A percentile compares a stretch with the other conserved stretches of the same genome.
Conservation (phyloP, 1,140 invertebrate species). For the Helicoverpa zea region DNA sequence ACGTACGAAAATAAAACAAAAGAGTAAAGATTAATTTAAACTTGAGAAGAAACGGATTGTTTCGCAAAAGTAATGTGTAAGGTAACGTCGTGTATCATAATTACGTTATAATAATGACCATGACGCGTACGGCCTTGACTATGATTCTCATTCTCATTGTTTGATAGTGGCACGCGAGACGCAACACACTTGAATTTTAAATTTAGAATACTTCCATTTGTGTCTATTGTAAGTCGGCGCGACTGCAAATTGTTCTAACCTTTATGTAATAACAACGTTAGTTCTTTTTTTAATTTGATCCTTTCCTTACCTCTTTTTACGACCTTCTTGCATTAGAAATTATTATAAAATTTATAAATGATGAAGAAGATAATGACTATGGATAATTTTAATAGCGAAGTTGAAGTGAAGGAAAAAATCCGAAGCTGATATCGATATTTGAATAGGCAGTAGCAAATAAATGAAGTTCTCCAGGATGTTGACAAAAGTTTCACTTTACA, state of each 20-base stretch:
- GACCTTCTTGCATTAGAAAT: no score
- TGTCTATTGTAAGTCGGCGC: constrained; percentile 45
- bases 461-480: constrained; percentile 63
- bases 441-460: constrained; percentile 44
- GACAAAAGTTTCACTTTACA: constrained; percentile 61
- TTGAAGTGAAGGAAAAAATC: not conserved
- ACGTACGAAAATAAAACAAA: constrained; percentile 8
- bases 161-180: constrained; percentile 66
- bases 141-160: constrained; percentile 81
- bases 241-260: constrained; percentile 16
- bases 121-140: constrained; percentile 78
- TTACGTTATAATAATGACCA: constrained; percentile 77
- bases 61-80: constrained; percentile 57
- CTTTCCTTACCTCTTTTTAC: not conserved
- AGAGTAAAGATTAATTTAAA: constrained; percentile 38
- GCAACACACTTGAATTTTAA: constrained; percentile 70
- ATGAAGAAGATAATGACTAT: no score
- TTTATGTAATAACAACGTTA: constrained; percentile 35
- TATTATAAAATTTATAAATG: no score
- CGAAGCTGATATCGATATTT: constrained; percentile 16
- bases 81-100: constrained; percentile 69
- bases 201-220: constrained; percentile 62
- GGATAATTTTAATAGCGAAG: not conserved
- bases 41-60: constrained; percentile 57
- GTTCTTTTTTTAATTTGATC: not conserved